Evolutionary conservation across 2,888 invertebrate species (phyloP), one percentile per base, ranked within the genome.

Genomic region (Synergus laeviventris): DNA sequence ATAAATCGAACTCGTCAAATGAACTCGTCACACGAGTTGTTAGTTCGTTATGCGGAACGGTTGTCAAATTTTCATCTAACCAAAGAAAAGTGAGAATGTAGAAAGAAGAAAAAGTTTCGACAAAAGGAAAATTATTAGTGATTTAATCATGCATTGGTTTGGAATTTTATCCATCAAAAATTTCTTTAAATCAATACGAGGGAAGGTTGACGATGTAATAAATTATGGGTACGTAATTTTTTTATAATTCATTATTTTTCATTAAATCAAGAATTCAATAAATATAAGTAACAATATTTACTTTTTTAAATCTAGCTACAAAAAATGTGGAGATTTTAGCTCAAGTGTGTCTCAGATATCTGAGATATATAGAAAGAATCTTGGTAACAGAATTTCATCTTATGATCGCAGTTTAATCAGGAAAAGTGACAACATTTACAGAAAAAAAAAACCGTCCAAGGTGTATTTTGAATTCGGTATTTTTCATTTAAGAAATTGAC

Each of bases 51-150:
- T 2, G 39, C 14, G 12, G 45, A 66, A 66, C 42, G 66, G 14
- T 45, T 66, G 42, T 66, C 24, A 66, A 18, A 24, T 66, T 66
- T 42, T 24, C 24, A 8, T n/a, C n/a, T 66, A 66, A 66, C 42
- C 66, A 45, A 24, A 16, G 21, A 42, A 42, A 42, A 66, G 18
- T 1, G 8, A 45, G n/a, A 66, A 66, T n/a, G n/a, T n/a, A n/a
- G n/a, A n/a, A n/a, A n/a, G n/a, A n/a, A n/a, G n/a, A n/a, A n/a
- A n/a, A n/a, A n/a, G n/a, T n/a, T 42, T 38, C 2, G 7, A 38
- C 18, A 66, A 66, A 66, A 24, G 21, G 7, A 9, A 66, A 66
- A 66, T 66, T 66, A 7, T 14, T 1, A 66, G 42, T 66, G 16
- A 24, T 24, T 42, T 39, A 18, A 36, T 62, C n/a, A 62, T 62